Evolutionary conservation across 1,140 invertebrate species (phyloP).

Genomic region (Venturia canescens): DNA sequence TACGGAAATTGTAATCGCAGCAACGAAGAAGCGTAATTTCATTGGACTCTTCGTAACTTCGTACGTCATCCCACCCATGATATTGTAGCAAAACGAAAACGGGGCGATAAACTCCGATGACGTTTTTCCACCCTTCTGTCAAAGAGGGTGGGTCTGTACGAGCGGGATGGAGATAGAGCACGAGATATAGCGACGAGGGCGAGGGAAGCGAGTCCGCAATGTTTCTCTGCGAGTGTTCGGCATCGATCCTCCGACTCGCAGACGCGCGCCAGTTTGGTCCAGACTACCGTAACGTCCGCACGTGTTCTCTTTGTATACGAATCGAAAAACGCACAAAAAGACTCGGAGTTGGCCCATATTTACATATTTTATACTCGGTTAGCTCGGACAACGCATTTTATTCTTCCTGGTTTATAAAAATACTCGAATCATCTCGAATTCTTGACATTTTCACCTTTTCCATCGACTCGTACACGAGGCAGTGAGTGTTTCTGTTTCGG

Average conservation of each 20-base stretch:
- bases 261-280: slow-evolving; percentile 68
- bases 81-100: not conserved
- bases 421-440: too few relatives aligned
- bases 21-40: too few relatives aligned
- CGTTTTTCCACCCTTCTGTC: slow-evolving; percentile 36
- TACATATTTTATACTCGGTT: not conserved
- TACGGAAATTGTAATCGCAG: too few relatives aligned
- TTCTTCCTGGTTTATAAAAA: not conserved
- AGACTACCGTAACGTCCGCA: slow-evolving; percentile 62
- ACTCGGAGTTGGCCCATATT: not conserved
- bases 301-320: slow-evolving; percentile 34
- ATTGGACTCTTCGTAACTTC: too few relatives aligned
- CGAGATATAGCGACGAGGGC: slow-evolving; percentile 53
- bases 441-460: too few relatives aligned
- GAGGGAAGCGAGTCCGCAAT: slow-evolving; percentile 48
- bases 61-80: too few relatives aligned
- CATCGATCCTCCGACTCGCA: slow-evolving; percentile 69
- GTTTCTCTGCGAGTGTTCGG: slow-evolving; percentile 54
- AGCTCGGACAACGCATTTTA: not conserved
- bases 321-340: not conserved
- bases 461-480: too few relatives aligned
- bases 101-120: not conserved
- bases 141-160: slow-evolving; percentile 12
- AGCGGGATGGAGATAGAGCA: slow-evolving; percentile 47
- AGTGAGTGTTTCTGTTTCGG: too few relatives aligned